Percentiles rank a stretch among this genome's conserved stretches.
phyloP scores from a whole-genome alignment of 2,797 vertebrate genomes.

The Syncerus caffer region DNA sequence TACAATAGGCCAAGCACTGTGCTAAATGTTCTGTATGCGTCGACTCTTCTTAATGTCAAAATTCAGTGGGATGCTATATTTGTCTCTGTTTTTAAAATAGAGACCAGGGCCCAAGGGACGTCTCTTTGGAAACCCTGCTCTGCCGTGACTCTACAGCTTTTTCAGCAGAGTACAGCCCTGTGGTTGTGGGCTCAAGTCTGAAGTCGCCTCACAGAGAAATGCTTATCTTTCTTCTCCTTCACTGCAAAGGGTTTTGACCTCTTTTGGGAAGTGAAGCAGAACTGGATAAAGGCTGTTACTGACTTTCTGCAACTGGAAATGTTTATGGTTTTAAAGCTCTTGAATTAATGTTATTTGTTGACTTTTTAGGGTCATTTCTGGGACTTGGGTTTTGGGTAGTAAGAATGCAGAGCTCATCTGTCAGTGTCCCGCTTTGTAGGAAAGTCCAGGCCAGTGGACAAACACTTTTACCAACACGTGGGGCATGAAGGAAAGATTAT shows the following conservation, averaged over 20 bases:
- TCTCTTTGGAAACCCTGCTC: not conserved
- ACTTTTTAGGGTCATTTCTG: not conserved
- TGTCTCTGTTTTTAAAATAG: not conserved
- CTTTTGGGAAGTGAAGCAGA: not conserved
- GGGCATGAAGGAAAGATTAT: not conserved
- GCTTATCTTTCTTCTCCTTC: not conserved
- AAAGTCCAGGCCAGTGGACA: not conserved
- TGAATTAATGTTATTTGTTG: not conserved
- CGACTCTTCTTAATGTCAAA: not conserved
- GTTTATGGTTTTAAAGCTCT: not conserved
- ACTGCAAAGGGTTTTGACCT: not conserved
- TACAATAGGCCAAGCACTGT: not conserved
- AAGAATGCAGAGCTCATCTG: not conserved
- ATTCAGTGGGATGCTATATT: rapidly evolving
- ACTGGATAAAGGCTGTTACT: not conserved
- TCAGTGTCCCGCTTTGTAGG: not conserved
- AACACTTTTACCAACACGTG: no score
- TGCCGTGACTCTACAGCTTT: not conserved
- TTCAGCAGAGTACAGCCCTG: not conserved
- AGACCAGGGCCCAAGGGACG: not conserved
- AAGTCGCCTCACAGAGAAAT: not conserved
- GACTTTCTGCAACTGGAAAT: not conserved
- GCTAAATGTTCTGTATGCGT: not conserved
- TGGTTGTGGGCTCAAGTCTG: not conserved
- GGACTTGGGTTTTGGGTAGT: not conserved